Base-by-base conservation (phyloP, 2,888 invertebrate species). In the Eupithecia inturbata region DNA sequence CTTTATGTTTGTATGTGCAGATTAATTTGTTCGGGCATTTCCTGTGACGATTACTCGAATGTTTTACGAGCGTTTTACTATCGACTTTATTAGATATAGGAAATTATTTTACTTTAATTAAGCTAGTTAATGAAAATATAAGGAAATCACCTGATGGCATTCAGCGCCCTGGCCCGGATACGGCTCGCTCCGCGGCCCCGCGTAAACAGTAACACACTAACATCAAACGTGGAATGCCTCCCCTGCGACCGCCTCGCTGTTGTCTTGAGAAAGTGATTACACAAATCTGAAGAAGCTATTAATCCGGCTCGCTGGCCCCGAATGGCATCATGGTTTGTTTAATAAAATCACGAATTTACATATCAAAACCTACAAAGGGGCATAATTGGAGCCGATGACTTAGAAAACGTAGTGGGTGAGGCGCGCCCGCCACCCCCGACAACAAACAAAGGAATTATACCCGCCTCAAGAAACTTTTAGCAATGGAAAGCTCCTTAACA, bases 391-490 rank as follows among this genome's bases (percentile, higher is more conserved):
- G 91, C 93, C 94, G 94, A 94, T 94, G 94, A 94, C 93, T 94
- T 94, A 94, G 94, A 94, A 94, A 94, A 94, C 94, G 92, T 93
- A 91, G 93, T 88, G 92, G 93, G 92, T 87, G 92, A 89, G 84
- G 85, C 84, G 88, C 91, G 90, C 81, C 87, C 82, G 85, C 91
- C 91, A 89, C 91, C 93, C 91, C 90, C 86, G 82, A 89, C 89
- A 92, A 93, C 92, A 94, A 94, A 94, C 94, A 94, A 94, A 94
- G 94, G 94, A 94, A 94, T 94, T 94, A 94, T 93, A 92, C 94
- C 94, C 94, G 94, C 94, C 93, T 94, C 94, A 94, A 94, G 94
- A 94, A 94, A 94, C 94, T 94, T 94, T 94, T 94, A 94, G 94
- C 94, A 94, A 93, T 94, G 94, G 94, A 94, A 94, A 94, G 94